phyloP scores from a whole-genome alignment of 2,888 invertebrate species.

The Lissocephala sabroskyi region DNA sequence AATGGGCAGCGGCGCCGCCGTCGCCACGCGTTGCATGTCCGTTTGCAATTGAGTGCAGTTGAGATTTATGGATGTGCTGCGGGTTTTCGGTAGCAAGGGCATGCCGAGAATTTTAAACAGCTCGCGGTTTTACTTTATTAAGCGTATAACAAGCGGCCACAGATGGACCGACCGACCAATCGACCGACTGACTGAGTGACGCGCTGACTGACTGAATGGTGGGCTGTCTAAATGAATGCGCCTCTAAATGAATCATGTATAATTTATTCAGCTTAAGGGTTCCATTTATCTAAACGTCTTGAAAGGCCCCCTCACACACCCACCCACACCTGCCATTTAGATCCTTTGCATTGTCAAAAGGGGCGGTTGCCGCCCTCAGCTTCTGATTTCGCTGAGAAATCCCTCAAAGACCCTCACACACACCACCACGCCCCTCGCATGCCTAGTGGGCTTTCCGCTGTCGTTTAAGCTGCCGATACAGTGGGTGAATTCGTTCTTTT shows the following conservation, averaged over 20 bases:
- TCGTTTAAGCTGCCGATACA: too few relatives aligned
- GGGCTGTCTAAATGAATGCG: slow-evolving; percentile 1
- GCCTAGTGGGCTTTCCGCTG: not conserved
- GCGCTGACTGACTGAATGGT: not conserved
- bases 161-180: slow-evolving; percentile 10
- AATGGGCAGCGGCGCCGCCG: slow-evolving; percentile 4
- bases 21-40: slow-evolving; percentile 39
- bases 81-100: slow-evolving; percentile 17
- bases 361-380: not conserved
- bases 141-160: slow-evolving; percentile 18
- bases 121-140: slow-evolving; percentile 46
- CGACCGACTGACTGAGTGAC: slow-evolving; percentile 13
- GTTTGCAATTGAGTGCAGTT: slow-evolving; percentile 52
- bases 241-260: slow-evolving; percentile 34
- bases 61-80: slow-evolving; percentile 55
- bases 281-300: slow-evolving; percentile 8
- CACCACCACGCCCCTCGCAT: too few relatives aligned
- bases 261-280: slow-evolving; percentile 46
- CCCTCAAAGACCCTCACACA: not conserved
- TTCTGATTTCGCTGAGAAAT: slow-evolving; percentile 36
- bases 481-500: too few relatives aligned
- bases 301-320: not conserved
- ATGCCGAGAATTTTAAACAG: slow-evolving; percentile 54
- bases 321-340: not conserved
- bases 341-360: not conserved